phyloP scores from a whole-genome alignment of 2,113 vertebrate genomes.

The Ceyx cyanopectus region DNA sequence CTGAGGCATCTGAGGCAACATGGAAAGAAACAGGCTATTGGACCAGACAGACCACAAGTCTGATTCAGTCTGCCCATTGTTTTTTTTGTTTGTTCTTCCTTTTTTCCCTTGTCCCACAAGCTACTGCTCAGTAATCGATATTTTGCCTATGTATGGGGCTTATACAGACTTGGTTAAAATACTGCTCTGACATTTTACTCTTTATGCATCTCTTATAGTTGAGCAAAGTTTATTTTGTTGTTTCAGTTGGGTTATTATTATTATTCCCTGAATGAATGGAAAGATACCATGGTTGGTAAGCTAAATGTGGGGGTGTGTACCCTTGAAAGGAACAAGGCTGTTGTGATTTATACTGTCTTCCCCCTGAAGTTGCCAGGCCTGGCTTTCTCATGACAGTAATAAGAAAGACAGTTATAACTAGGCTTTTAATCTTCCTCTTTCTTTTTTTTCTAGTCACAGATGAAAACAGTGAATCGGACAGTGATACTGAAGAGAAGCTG shows the following conservation, averaged over 20 bases:
- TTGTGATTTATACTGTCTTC: not conserved
- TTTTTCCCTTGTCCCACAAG: not conserved
- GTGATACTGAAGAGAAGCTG: conserved; percentile 94
- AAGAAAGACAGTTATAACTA: not conserved
- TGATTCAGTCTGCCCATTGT: not conserved
- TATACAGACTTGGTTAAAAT: not conserved
- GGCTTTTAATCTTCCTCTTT: not conserved
- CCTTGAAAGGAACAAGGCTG: not conserved
- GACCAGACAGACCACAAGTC: not conserved
- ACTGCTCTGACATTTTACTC: not conserved
- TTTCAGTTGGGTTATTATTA: not conserved
- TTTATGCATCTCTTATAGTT: not conserved
- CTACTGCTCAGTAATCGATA: not conserved
- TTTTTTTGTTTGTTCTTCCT: not conserved
- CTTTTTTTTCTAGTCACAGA: conserved; percentile 83
- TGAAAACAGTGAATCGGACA: conserved; percentile 97
- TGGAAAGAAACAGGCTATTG: not conserved
- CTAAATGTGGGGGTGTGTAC: not conserved
- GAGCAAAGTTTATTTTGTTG: not conserved
- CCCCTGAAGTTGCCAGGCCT: not conserved
- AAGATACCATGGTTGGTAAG: not conserved
- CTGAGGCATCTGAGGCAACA: not conserved
- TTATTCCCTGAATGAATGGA: not conserved
- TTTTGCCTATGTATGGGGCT: not conserved
- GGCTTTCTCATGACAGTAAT: not conserved